Evolutionary conservation across 2,113 vertebrate species (phyloP).

Genomic region (Plestiodon gilberti): DNA sequence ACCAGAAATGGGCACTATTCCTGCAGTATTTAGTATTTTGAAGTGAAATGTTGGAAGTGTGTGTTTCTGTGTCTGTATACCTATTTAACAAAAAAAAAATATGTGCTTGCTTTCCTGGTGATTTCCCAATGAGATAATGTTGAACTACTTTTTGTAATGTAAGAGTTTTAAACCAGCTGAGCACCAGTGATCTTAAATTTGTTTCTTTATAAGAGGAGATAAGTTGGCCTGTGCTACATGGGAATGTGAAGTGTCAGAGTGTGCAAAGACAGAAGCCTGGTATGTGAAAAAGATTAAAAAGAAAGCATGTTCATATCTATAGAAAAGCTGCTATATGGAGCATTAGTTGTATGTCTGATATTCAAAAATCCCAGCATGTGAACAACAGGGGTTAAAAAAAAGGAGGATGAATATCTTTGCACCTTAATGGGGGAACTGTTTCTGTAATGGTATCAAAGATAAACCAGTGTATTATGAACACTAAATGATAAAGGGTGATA

Average conservation of each 20-base stretch:
- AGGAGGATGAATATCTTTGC: slow-evolving; percentile 81
- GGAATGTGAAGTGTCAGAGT: slow-evolving; percentile 1
- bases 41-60: background rate
- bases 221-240: slow-evolving; percentile 15
- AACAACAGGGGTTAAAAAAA: slow-evolving; percentile 78
- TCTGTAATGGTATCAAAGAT: slow-evolving; percentile 86
- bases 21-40: background rate
- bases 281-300: background rate
- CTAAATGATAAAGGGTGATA: slow-evolving; percentile 85
- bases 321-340: slow-evolving; percentile 53
- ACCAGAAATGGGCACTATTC: background rate
- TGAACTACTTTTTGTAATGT: background rate
- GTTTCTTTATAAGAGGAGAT: slow-evolving; percentile 7
- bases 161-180: slow-evolving; percentile 26
- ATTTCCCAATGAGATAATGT: background rate
- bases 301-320: background rate
- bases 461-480: slow-evolving; percentile 84
- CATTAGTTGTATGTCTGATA: slow-evolving; percentile 57
- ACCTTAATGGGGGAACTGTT: slow-evolving; percentile 83
- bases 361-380: slow-evolving; percentile 47
- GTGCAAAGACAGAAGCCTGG: background rate
- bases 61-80: background rate
- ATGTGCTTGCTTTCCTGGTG: background rate
- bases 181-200: slow-evolving; percentile 24
- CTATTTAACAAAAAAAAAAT: rapidly evolving